A percentile compares a stretch with the other conserved stretches of the same genome.
Conservation (phyloP, 1,140 invertebrate species). For the Drosophila mojavensis region DNA sequence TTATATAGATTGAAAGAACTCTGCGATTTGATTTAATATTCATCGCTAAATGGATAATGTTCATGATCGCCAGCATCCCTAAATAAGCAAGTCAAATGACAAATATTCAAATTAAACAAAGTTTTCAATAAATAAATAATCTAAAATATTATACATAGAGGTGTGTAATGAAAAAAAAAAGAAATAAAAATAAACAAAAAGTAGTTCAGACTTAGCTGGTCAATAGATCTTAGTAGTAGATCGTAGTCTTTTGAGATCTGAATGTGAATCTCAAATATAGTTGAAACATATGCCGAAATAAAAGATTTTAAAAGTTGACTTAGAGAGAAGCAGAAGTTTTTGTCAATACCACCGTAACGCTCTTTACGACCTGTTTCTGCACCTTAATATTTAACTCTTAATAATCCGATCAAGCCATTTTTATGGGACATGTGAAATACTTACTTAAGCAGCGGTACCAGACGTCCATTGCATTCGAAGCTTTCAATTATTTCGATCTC, state of each 20-base stretch:
- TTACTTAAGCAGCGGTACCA: conserved; percentile 84
- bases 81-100: conserved; percentile 13
- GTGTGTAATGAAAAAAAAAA: not conserved
- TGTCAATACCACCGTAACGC: too few relatives aligned
- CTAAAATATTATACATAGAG: not conserved
- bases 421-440: conserved; percentile 36
- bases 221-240: too few relatives aligned
- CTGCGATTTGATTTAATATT: conserved; percentile 71
- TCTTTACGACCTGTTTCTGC: too few relatives aligned
- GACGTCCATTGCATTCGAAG: conserved; percentile 85
- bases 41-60: conserved; percentile 85
- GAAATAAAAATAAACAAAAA: too few relatives aligned
- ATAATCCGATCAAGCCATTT: too few relatives aligned
- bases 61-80: conserved; percentile 64
- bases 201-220: too few relatives aligned
- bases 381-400: too few relatives aligned
- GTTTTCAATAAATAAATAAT: not conserved
- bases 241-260: too few relatives aligned
- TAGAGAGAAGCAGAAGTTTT: too few relatives aligned
- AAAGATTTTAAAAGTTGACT: not conserved
- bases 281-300: not conserved
- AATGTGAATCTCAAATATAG: too few relatives aligned
- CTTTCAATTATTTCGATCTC: conserved; percentile 85
- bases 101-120: not conserved
- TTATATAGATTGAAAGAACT: not conserved